A percentile compares a stretch with the other conserved stretches of the same genome.
phyloP scores from a whole-genome alignment of 2,113 vertebrate species.

The Notarius lentiginosus region DNA sequence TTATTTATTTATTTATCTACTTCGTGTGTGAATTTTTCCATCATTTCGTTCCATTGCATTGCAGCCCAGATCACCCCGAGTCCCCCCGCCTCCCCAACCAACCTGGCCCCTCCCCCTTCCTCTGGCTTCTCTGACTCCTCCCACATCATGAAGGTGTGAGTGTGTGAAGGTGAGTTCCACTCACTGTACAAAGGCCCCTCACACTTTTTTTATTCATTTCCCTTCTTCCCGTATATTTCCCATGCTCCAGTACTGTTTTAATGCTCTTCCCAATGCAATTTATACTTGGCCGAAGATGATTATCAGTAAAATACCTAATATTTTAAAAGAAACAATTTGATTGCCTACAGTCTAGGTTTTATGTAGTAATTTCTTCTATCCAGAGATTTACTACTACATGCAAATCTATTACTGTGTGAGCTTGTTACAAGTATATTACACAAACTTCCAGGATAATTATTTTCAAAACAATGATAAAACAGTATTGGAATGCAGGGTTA shows the following conservation, averaged over 20 bases:
- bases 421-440: not conserved
- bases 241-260: conserved; percentile 15
- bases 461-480: not conserved
- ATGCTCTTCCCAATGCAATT: not conserved
- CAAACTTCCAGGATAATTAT: not conserved
- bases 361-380: not conserved
- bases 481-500: conserved; percentile 14
- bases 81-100: conserved; percentile 84
- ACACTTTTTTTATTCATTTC: not conserved
- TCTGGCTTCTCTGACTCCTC: conserved; percentile 81
- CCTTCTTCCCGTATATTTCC: conserved; percentile 11
- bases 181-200: conserved; percentile 35
- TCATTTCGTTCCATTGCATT: conserved; percentile 71
- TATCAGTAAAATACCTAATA: not conserved
- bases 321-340: not conserved
- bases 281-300: not conserved
- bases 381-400: not conserved
- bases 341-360: not conserved
- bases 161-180: conserved; percentile 81
- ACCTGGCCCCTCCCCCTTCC: conserved; percentile 81
- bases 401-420: not conserved
- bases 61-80: conserved; percentile 86
- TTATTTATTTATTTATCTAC: conserved; percentile 38
- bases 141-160: conserved; percentile 91
- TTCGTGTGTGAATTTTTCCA: conserved; percentile 58